Percentiles rank a stretch among this genome's conserved stretches.
Conservation (phyloP, 2,797 vertebrate species). For the Gallinago stenura region DNA sequence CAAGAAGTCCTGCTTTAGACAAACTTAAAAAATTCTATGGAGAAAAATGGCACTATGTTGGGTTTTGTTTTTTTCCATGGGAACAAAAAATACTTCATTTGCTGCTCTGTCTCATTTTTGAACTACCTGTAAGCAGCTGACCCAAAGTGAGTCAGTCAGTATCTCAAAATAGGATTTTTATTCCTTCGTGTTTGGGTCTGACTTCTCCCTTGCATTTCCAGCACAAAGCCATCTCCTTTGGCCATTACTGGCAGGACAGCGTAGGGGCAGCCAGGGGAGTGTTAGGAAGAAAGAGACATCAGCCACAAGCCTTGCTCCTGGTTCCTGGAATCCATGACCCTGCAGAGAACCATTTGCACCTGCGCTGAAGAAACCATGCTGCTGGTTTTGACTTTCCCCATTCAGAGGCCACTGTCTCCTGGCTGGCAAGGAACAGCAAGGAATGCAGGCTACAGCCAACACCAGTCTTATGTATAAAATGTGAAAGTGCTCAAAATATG, state of each 20-base stretch:
- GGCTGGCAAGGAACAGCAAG: neutral
- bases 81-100: slow-evolving; percentile 13
- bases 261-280: neutral
- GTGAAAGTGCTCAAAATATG: neutral
- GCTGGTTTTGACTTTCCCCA: neutral
- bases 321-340: neutral
- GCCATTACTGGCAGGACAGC: neutral
- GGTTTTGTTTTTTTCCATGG: neutral
- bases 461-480: neutral
- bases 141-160: neutral
- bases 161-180: neutral
- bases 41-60: slow-evolving; percentile 38
- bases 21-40: slow-evolving; percentile 31
- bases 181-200: neutral
- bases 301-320: neutral
- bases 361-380: neutral
- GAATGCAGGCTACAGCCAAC: neutral
- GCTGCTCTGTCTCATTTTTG: neutral
- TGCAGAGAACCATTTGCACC: neutral
- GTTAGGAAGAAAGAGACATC: neutral
- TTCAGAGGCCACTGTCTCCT: neutral
- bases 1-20: slow-evolving; percentile 47
- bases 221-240: neutral
- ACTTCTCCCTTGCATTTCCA: neutral
- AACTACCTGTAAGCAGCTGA: neutral